Evolutionary conservation across 2,797 vertebrate species (phyloP), one percentile per base, ranked within the genome.

Genomic region (Menidia menidia): DNA sequence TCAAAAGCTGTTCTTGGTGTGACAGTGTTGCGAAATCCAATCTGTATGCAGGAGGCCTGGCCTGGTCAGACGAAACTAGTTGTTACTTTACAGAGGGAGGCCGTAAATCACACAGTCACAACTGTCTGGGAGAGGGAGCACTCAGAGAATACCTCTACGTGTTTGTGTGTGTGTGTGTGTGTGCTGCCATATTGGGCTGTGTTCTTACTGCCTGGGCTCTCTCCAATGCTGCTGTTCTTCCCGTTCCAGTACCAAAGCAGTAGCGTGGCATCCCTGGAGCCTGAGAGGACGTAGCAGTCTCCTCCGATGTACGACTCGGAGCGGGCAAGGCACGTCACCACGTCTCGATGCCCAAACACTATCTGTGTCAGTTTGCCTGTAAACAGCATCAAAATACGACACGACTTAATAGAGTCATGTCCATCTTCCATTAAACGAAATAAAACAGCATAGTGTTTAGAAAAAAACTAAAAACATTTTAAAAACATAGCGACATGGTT

Each of bases 221-320:
- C 97, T 67, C 97, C 97, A 12, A 99, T 95, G 71, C 94, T 95
- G 88, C 86, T 95, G 87, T 93, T 94, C 92, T 98, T 99, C 66
- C 97, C 97, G 33, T 97, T 99, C 98, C 98, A 99, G 92, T 97
- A 98, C 97, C 98, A 99, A 69, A 99, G 95, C 82, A 99, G 93
- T 75, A 99, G 92, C 0, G 98, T 99, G 85, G 98, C 97, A 62
- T 99, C 98, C 50, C 97, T 95, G 11, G 98, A 99, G 60, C 98
- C 97, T 0, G 97, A 98, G 77, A 99, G 94, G 70, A 99, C 82
- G 81, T 99, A 98, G 91, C 97, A 99, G 87, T 98, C 96, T 65
- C 97, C 98, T 61, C 97, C 97, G 51, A 99, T 98, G 83, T 98
- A 98, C 0, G 97, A 98, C 90, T 99, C 97, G 0, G 97, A 99